Base-by-base conservation (phyloP, 2,797 vertebrate species). In the Phrynocephalus guinanensis region DNA sequence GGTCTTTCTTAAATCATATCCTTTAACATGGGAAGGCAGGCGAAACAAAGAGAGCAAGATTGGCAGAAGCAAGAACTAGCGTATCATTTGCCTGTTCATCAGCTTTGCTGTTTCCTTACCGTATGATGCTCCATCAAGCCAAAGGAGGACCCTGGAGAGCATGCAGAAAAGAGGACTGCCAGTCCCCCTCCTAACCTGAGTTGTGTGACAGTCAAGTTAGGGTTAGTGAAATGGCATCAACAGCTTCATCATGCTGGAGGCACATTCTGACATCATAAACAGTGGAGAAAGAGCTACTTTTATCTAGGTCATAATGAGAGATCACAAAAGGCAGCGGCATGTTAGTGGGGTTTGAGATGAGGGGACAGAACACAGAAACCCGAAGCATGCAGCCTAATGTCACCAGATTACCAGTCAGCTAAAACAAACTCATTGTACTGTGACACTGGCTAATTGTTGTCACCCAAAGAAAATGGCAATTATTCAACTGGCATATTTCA, bases 281-380 rank as follows among this genome's bases (percentile, higher is more conserved):
- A 87, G 71, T 82, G 22, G 48, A 93, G 88, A 92, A 91, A 92
- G 44, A 93, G 30, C 4, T 85, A 86, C 86, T 93, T 95, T 93
- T 93, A 95, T 93, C 89, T 93, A 91, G 90, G 93, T 93, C 79
- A 79, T 68, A 93, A 92, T 87, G 88, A 95, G 87, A 84, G 89
- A 92, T 85, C 82, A 90, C 52, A 91, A 79, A 11, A 13, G 75
- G 79, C 81, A 90, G 76, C 70, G 90, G 78, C 85, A 0, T 9
- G 60, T 26, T 73, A 30, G 73, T 86, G 28, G 80, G 30, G 86
- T 11, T 73, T 76, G 33, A 86, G 79, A 2, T 10, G 48, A 50
- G 0, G 1, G 6, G 79, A 48, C 22, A 30, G 56, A 6, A 68
- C 30, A 63, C 33, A 83, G 4, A 93, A 90, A 9, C 89, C 20